phyloP scores from a whole-genome alignment of 2,888 invertebrate genomes.

The Cartodere bifasciata region DNA sequence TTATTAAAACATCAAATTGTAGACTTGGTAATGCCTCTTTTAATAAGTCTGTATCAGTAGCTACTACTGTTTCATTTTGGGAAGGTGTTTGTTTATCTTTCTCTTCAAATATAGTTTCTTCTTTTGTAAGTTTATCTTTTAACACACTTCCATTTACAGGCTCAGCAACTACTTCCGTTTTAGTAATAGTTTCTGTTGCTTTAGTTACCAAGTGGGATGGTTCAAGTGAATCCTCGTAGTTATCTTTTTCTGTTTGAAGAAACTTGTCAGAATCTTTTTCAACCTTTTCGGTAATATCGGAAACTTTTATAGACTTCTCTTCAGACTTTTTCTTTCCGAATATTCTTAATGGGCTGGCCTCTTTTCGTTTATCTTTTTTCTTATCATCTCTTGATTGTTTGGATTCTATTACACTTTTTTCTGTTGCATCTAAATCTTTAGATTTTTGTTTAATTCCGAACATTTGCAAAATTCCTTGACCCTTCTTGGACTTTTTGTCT shows the following conservation, averaged over 20 bases:
- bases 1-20: no score
- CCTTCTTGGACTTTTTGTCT: constrained; percentile 4
- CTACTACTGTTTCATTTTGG: no score
- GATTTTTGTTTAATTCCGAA: constrained; percentile 1
- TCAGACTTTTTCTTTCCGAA: not conserved
- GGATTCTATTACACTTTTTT: not conserved
- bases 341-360: no score
- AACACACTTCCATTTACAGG: constrained; percentile 2
- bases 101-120: constrained; percentile 14
- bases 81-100: no score
- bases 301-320: not conserved
- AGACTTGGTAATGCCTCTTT: no score
- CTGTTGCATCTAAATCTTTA: not conserved
- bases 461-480: constrained; percentile 2
- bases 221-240: constrained; percentile 16
- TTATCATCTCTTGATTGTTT: not conserved
- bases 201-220: no score
- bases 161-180: constrained; percentile 5
- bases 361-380: constrained; percentile 1
- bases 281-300: no score
- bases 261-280: constrained; percentile 10
- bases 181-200: no score
- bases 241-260: constrained; percentile 13
- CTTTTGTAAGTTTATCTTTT: constrained; percentile 7
- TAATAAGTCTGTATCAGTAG: no score